Base-by-base conservation (phyloP, 2,888 invertebrate genomes). In the Branchipolynoe longqiensis region DNA sequence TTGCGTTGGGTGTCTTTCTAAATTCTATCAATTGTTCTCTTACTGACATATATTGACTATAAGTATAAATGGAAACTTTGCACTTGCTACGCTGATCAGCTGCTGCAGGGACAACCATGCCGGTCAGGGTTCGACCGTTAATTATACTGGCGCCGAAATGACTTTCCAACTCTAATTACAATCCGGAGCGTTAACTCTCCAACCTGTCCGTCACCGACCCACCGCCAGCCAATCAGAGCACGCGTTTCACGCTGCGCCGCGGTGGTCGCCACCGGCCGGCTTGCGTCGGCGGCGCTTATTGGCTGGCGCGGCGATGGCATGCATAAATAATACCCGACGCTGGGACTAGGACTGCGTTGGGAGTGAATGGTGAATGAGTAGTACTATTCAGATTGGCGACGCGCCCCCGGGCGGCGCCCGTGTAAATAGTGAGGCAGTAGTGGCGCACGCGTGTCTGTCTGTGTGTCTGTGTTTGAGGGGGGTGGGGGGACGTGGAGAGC, bases 81-180 rank as follows among this genome's bases (percentile, higher is more conserved):
- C 8, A 12, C 18, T 8, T 48, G n/a, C n/a, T n/a, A n/a, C n/a
- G n/a, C n/a, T n/a, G 69, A 38, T 69, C 69, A 69, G 38, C 69
- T 69, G 69, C 6, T 18, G 38, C 48, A 48, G 28, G 28, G 38
- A 38, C 38, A 25, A 38, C 69, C 14, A 69, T 69, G 33, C 69
- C 38, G 36, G 69, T 69, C 69, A 69, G 69, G 69, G 69, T 69
- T 69, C 36, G 69, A 18, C 69, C 22, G 69, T 69, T 69, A 69
- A 69, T 69, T 69, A 69, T 38, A 69, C 33, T 69, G 14, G 69
- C 36, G 69, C 36, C 38, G 69, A 69, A 69, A 69, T 69, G 69
- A 69, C 69, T 69, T 69, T 69, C 69, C 33, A 69, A 69, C 33
- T 69, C 69, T 69, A 69, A 69, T 69, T 69, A 69, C 36, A 69